Base-by-base conservation (phyloP, 1,140 invertebrate genomes). In the Trichomalopsis sarcophagae region DNA sequence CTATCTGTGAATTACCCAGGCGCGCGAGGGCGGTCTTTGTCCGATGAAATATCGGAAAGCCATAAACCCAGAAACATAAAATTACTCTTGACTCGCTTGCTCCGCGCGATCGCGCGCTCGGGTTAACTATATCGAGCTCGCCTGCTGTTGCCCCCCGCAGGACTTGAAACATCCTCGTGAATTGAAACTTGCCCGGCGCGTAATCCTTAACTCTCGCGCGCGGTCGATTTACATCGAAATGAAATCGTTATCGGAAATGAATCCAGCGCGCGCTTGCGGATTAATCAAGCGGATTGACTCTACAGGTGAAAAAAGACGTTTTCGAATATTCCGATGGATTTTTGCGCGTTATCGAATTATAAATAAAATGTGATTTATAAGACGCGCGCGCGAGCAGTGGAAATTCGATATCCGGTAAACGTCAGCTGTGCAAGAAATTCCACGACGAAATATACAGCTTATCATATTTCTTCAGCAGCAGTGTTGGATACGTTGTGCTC, bases 51-150 rank as follows among this genome's bases (percentile, higher is more conserved):
- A 87, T 87, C 78, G 87, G 81, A 87, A 87, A 87, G 77, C 85
- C 82, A 87, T 87, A 87, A 87, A 86, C 82, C 78, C 62, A 82
- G 71, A 82, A 82, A 82, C 81, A 82, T 82, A 82, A 82, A 74
- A 82, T 82, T 82, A 82, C 30, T 75, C 69, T 40, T 36, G 36
- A 33, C 23, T 30, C 21, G 13, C 14, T 2, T 27, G 55, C 47
- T 21, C 27, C 27, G 27, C 1, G 27, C 27, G 27, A 27, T 27
- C 27, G 27, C 1, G 27, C 11, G 14, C 55, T 13, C 6, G 21
- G 27, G 27, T n/a, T 79, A 79, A 66, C 50, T 79, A 50, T 78
- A 50, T 78, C 10, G 23, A 68, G 50, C 27, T 27, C 27, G n/a
- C 2, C 47, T 33, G 14, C n/a, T 40, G 23, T 50, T 14, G 23